Conservation (phyloP, 2,888 invertebrate genomes). For the Leptura quadrifasciata region DNA sequence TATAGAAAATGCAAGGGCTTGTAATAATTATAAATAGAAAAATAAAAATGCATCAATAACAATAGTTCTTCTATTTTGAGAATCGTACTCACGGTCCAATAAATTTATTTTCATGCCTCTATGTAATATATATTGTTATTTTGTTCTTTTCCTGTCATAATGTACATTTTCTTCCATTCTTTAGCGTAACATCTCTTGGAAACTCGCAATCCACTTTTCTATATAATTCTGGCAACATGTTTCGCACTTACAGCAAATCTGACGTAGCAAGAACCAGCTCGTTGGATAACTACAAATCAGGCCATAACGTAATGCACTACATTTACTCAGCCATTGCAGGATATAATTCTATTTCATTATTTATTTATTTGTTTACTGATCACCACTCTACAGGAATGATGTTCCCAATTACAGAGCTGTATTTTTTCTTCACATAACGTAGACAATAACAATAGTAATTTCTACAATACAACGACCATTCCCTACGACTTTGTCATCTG, state of each 20-base stretch:
- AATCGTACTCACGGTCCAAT: too few species aligned
- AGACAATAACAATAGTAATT: too few species aligned
- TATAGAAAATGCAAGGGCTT: too few species aligned
- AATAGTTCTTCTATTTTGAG: not conserved
- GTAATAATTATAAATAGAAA: too few species aligned
- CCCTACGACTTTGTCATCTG: too few species aligned
- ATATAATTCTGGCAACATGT: not conserved
- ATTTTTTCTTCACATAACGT: too few species aligned
- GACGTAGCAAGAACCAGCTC: not conserved
- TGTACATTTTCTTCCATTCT: slow-evolving; percentile 4
- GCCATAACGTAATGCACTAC: not conserved
- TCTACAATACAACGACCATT: too few species aligned
- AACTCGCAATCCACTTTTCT: not conserved
- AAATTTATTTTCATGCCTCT: slow-evolving; percentile 1
- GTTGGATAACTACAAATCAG: not conserved
- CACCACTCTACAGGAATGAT: too few species aligned
- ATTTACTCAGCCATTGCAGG: not conserved
- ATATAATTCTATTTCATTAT: too few species aligned
- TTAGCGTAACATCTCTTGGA: not conserved
- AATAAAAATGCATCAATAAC: too few species aligned
- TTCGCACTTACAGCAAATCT: not conserved
- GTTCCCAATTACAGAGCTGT: too few species aligned
- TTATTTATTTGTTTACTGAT: too few species aligned
- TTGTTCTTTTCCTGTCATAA: slow-evolving; percentile 20
- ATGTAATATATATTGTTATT: not conserved